These are phyloP conservation scores for Parochlus steinenii DNA, from an alignment of 2,888 invertebrate species.

Conservation along the genomic window DNA sequence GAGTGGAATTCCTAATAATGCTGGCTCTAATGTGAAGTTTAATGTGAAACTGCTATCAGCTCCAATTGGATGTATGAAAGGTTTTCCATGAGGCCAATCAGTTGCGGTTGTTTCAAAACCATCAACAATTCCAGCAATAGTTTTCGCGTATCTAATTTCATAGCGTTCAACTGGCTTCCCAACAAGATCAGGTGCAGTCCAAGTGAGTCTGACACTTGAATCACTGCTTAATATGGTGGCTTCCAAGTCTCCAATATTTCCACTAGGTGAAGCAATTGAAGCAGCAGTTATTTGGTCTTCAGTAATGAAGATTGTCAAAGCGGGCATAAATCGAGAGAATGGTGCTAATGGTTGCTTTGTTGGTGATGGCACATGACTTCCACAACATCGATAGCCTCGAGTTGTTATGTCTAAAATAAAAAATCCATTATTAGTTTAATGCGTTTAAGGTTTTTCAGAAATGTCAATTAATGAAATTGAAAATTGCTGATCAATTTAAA, in stretches of 20 bases:
- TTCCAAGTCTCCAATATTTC: conserved; percentile 37
- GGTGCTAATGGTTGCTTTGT: conserved; percentile 32
- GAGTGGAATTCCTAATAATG: conserved; percentile 32
- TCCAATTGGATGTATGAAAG: conserved; percentile 34
- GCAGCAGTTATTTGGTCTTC: conserved; percentile 23
- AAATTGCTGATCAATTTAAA: no score
- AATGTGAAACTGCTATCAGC: conserved; percentile 34
- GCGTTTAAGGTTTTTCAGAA: background rate
- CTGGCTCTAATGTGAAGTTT: conserved; percentile 31
- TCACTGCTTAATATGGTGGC: conserved; percentile 29
- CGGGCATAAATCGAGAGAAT: conserved; percentile 35
- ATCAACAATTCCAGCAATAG: conserved; percentile 31
- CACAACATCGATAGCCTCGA: conserved; percentile 32
- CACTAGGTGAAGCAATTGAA: conserved; percentile 15
- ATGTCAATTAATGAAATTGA: conserved; percentile 17
- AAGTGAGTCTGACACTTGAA: conserved; percentile 34
- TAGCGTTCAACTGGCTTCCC: conserved; percentile 34
- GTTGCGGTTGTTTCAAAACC: conserved; percentile 31
- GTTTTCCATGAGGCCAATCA: conserved; percentile 30
- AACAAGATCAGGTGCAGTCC: conserved; percentile 44
- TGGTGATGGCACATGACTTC: conserved; percentile 31
- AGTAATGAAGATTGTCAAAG: conserved; percentile 31
- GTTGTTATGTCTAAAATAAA: background rate
- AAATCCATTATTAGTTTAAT: background rate
- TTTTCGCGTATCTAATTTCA: conserved; percentile 33